A percentile compares a stretch with the other conserved stretches of the same genome.
These are phyloP conservation scores for Scytalopus superciliaris DNA, from an alignment of 2,113 vertebrate species.

Conservation along the genomic window DNA sequence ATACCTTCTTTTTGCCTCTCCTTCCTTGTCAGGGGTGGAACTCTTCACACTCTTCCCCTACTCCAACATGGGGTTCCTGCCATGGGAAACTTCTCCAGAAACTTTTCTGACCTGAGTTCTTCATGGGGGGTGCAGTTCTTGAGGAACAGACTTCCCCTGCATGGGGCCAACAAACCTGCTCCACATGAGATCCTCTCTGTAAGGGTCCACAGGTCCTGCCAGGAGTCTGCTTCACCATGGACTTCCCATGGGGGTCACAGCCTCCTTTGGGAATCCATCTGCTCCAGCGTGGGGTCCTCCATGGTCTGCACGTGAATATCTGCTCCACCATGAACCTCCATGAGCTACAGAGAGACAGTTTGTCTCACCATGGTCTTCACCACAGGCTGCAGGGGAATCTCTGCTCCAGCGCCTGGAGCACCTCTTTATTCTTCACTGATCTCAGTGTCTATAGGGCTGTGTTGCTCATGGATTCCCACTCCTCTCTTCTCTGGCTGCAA, in stretches of 20 bases:
- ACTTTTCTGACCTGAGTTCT: not conserved
- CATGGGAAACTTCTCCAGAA: not conserved
- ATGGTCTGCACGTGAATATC: not conserved
- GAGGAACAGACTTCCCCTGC: not conserved
- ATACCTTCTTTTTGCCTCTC: not conserved
- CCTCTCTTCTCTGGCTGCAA: not conserved
- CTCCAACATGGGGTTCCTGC: fast-evolving
- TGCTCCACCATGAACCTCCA: not conserved
- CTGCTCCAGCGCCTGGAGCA: not conserved
- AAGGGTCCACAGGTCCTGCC: not conserved
- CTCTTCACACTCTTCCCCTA: not conserved
- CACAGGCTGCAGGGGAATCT: not conserved
- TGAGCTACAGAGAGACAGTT: not conserved
- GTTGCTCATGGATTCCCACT: not conserved
- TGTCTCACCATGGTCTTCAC: not conserved
- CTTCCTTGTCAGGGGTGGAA: not conserved
- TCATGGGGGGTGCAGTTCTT: not conserved
- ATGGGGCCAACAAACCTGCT: not conserved
- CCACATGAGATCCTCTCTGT: not conserved
- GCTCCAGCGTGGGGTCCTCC: not conserved
- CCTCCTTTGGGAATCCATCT: not conserved
- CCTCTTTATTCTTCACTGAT: not conserved
- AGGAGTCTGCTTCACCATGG: not conserved
- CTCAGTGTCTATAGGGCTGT: not conserved
- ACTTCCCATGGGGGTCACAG: not conserved